phyloP scores from a whole-genome alignment of 92 coral and sea anemone genomes.

The Isaurus tuberculatus region DNA sequence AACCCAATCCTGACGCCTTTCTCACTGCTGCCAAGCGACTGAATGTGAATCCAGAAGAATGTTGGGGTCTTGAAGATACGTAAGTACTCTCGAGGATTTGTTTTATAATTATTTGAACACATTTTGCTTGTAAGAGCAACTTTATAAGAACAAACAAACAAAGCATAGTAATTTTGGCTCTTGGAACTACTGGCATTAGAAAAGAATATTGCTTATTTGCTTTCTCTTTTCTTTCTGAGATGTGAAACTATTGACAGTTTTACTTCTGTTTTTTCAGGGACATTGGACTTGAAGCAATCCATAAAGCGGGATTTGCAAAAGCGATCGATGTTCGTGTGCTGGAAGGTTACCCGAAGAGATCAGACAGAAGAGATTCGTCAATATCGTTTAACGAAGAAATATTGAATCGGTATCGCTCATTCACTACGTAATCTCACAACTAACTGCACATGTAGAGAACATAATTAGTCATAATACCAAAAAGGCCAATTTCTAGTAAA shows the following conservation, averaged over 20 bases:
- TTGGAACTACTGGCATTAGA: not conserved
- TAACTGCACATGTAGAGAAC: too few species aligned
- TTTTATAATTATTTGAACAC: too few species aligned
- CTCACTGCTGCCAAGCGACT: constrained; percentile 85
- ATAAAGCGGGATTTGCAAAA: constrained; percentile 81
- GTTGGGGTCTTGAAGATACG: constrained; percentile 99
- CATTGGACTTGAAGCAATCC: constrained; percentile 90
- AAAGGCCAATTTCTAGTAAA: too few species aligned
- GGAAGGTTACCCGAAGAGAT: constrained; percentile 77
- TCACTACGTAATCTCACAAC: not conserved
- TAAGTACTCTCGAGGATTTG: constrained; percentile 44
- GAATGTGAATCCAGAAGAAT: constrained; percentile 81
- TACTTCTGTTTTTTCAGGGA: constrained; percentile 60
- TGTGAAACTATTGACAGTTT: not conserved
- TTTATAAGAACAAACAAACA: too few species aligned
- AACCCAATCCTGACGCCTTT: constrained; percentile 94
- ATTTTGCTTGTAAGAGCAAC: too few species aligned
- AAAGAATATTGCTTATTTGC: not conserved
- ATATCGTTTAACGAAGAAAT: constrained; percentile 20
- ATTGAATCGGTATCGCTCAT: constrained; percentile 41
- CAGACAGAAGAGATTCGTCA: constrained; percentile 48
- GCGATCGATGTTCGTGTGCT: constrained; percentile 85
- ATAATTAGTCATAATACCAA: not conserved
- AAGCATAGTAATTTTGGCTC: not conserved
- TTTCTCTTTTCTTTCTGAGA: not conserved